A percentile compares a stretch with the other conserved stretches of the same genome.
Conservation (phyloP, 1,140 invertebrate species). For the Xylocopa sonorina region DNA sequence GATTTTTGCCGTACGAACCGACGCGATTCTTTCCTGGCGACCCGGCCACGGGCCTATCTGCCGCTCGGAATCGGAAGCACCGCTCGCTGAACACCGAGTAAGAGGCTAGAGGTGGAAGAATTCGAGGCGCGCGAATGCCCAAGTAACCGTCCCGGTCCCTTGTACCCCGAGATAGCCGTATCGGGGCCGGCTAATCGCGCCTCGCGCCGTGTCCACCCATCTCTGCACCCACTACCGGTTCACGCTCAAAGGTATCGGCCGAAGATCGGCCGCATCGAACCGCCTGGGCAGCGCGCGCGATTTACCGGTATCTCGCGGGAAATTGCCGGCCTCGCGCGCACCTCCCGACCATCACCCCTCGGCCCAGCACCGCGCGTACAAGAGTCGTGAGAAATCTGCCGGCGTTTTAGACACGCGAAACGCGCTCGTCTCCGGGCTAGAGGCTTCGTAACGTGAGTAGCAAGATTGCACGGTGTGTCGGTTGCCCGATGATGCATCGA, state of each 20-base stretch:
- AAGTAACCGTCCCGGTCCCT: conserved; percentile 58
- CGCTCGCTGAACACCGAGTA: conserved; percentile 17
- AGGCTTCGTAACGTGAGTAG: conserved; percentile 19
- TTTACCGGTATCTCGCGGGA: conserved; percentile 45
- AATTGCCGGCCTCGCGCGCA: conserved; percentile 30
- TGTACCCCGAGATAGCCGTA: conserved; percentile 68
- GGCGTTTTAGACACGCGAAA: conserved; percentile 25
- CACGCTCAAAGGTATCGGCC: conserved; percentile 48
- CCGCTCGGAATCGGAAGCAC: conserved; percentile 62
- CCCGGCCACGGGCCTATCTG: conserved; percentile 57
- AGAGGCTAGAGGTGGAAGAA: conserved; percentile 5
- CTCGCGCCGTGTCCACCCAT: conserved; percentile 64
- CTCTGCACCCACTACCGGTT: conserved; percentile 69
- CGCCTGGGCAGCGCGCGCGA: conserved; percentile 16
- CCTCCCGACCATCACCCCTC: not conserved
- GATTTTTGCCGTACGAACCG: conserved; percentile 47
- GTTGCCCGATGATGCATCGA: not conserved
- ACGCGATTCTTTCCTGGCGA: conserved; percentile 36
- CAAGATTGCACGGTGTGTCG: conserved; percentile 1
- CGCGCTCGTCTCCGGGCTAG: not conserved
- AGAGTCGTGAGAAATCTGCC: conserved; percentile 39
- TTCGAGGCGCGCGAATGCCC: conserved; percentile 45
- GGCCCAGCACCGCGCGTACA: not conserved
- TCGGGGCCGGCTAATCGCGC: conserved; percentile 65
- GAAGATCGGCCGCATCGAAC: conserved; percentile 35